Conservation (phyloP, 2,888 invertebrate species). For the Sipha maydis region DNA sequence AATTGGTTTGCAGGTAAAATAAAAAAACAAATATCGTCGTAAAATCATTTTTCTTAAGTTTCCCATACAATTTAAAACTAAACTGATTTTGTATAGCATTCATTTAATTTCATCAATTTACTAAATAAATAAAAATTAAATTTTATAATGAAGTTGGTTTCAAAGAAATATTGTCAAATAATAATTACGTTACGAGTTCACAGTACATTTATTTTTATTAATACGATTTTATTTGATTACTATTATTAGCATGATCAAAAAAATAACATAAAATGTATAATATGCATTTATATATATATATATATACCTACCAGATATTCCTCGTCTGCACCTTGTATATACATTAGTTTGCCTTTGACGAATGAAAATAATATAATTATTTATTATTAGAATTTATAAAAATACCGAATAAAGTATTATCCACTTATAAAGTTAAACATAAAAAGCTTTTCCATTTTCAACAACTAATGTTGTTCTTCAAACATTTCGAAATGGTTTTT, state of each 20-base stretch:
- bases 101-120: background rate
- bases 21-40: background rate
- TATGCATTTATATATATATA: no score
- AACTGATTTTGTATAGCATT: background rate
- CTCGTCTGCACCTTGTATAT: background rate
- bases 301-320: background rate
- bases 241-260: background rate
- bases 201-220: background rate
- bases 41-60: background rate
- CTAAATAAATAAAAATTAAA: background rate
- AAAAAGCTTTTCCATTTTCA: background rate
- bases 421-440: background rate
- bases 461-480: background rate
- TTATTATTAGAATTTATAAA: background rate
- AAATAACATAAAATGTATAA: background rate
- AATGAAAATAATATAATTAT: background rate
- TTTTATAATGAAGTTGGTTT: background rate
- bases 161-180: slow-evolving; percentile 1
- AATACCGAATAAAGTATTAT: background rate
- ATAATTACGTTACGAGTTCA: background rate
- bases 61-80: background rate
- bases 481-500: background rate
- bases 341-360: background rate
- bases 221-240: background rate
- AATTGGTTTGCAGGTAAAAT: background rate